Evolutionary conservation across 2,888 invertebrate species (phyloP).

Genomic region (Hyppa rectilinea): DNA sequence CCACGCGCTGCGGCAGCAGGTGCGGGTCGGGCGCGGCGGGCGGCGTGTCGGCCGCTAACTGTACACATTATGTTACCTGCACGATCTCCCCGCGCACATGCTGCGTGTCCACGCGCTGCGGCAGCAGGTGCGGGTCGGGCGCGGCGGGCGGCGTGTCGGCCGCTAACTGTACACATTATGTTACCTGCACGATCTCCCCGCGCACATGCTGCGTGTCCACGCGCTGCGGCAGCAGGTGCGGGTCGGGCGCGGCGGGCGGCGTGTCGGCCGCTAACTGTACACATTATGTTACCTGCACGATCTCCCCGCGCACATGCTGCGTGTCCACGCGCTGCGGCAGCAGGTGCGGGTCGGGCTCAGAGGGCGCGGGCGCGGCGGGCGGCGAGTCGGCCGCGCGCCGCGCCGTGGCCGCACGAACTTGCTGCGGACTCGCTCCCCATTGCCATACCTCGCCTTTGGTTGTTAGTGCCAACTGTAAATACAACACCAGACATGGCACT

Average conservation of each 20-base stretch:
- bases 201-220: constrained; percentile 92
- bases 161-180: constrained; percentile 50
- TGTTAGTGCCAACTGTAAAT: constrained; percentile 82
- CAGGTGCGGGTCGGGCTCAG: constrained; percentile 71
- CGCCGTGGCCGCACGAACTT: constrained; percentile 90
- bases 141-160: constrained; percentile 57
- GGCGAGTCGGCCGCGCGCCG: constrained; percentile 75
- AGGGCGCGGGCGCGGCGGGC: constrained; percentile 46
- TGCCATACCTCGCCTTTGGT: constrained; percentile 84
- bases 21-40: too few species aligned
- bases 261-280: too few species aligned
- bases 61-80: constrained; percentile 18
- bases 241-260: constrained; percentile 33
- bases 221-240: constrained; percentile 77
- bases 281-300: constrained; percentile 10
- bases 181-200: constrained; percentile 75
- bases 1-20: too few species aligned
- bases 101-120: constrained; percentile 90
- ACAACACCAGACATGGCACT: not conserved
- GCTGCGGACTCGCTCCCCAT: constrained; percentile 93
- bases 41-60: too few species aligned
- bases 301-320: constrained; percentile 61
- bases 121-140: constrained; percentile 71
- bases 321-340: constrained; percentile 89
- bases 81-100: constrained; percentile 30